Base-by-base conservation (phyloP, 2,888 invertebrate genomes). In the Drosophila paranaensis region DNA sequence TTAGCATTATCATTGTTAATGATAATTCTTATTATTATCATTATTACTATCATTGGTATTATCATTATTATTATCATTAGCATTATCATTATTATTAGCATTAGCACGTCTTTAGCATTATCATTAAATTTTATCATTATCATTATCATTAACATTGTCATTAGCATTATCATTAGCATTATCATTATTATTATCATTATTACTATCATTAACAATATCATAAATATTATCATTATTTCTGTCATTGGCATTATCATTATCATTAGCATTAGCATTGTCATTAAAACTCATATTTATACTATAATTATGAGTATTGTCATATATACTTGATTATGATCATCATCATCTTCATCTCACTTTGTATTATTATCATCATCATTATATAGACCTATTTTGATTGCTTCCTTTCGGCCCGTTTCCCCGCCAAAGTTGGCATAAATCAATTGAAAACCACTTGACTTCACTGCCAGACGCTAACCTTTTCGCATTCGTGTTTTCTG, bases 381-480 rank as follows among this genome's bases (percentile, higher is more conserved):
- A 27, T 6, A 6, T 13, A 13, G 20, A 11, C 11, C 3, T 45
- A 2, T 6, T 45, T 20, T 20, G 6, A 11, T 11, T 43, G 13
- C 20, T 45, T 25, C 0, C 30, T 30, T 10, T 2, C 16, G 6
- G 13, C 0, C 2, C 14, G 1, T 8, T 6, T 14, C 14, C 3
- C 35, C 2, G 50, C 4, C 8, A 4, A 3, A 51, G 20, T 10
- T 37, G 16, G 9, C 20, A 14, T 37, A 53, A 53, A 37, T 53
- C 37, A 53, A 53, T 53, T 53, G 25, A 37, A 53, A 53, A 37
- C 25, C 37, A 53, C 39, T 54, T 54, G 20, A 39, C 54, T 54
- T 39, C 25, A 37, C 27, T 27, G 25, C 54, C 40, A 37, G n/a
- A 8, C 6, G 25, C 39, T 30, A 48, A 48, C 33, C 50, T 33